Evolutionary conservation across 2,797 vertebrate species (phyloP).

Genomic region (Lepilemur septentrionalis): DNA sequence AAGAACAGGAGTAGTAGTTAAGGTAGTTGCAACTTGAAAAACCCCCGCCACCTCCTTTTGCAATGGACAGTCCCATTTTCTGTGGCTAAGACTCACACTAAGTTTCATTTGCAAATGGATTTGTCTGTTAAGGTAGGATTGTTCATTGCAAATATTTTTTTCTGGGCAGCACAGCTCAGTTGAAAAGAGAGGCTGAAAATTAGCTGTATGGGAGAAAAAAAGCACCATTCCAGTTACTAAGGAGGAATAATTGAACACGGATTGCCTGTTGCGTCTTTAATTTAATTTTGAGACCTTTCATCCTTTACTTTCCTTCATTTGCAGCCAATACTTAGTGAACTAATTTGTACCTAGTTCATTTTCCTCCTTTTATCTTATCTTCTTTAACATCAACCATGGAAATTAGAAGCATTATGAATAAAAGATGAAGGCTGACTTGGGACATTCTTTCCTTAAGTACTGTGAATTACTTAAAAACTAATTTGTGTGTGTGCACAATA

Average conservation of each 20-base stretch:
- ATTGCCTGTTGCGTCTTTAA: slow-evolving; percentile 35
- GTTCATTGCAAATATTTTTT: slow-evolving; percentile 52
- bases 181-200: slow-evolving; percentile 42
- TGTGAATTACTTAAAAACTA: slow-evolving; percentile 51
- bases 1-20: background rate
- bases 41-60: background rate
- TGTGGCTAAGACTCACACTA: background rate
- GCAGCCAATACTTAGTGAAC: slow-evolving; percentile 56
- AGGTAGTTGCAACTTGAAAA: background rate
- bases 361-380: slow-evolving; percentile 71
- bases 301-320: slow-evolving; percentile 51
- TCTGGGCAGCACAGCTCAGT: slow-evolving; percentile 1
- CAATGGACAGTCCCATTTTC: background rate
- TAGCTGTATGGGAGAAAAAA: slow-evolving; percentile 13
- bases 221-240: slow-evolving; percentile 8
- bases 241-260: slow-evolving; percentile 65
- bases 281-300: slow-evolving; percentile 74
- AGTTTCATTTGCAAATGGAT: background rate
- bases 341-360: slow-evolving; percentile 71
- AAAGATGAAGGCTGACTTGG: slow-evolving; percentile 51
- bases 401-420: slow-evolving; percentile 61
- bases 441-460: slow-evolving; percentile 10
- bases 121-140: background rate
- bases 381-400: slow-evolving; percentile 37
- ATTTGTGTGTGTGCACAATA: background rate